Evolutionary conservation across 1,140 invertebrate genomes (phyloP), one percentile per base, ranked within the genome.

Genomic region (Drosophila sturtevanti): DNA sequence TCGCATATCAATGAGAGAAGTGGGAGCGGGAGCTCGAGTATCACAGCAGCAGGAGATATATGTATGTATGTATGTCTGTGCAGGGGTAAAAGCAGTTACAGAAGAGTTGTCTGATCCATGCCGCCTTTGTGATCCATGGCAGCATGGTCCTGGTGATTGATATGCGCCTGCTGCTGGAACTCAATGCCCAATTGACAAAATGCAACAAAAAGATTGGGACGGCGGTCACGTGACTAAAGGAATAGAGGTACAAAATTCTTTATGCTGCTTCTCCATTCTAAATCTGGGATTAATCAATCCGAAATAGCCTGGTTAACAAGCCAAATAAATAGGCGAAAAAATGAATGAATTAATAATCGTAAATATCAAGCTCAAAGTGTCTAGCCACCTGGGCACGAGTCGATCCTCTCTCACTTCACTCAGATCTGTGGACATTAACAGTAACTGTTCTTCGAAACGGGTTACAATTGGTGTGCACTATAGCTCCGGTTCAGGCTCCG

Each of bases 261-360:
- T 12, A n/a, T 37, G 61, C 6, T 38, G 2, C 24, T 24, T 4
- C 7, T 11, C 72, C 65, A 66, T 70, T 60, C 70, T 54, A 76
- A 63, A 52, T 1, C 27, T 41, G 37, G 84, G 85, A 84, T 89
- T 89, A 87, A 72, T 63, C 72, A 77, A 77, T 77, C 72, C 51
- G 70, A 31, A 21, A 73, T 65, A 60, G 61, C 44, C 22, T 27
- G 60, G 56, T 72, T 82, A 89, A 84, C 84, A 87, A 79, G 75
- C 67, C 74, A 62, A 77, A 81, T 86, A 86, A 86, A 70, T 77
- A 71, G 79, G 77, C 84, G 56, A 80, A 79, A 87, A 89, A 48
- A 48, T 48, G 41, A 48, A 89, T 89, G 84, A 89, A 89, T 89
- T 87, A 87, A 87, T 87, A 87, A 89, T 87, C 84, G 84, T 89